Evolutionary conservation across 2,113 vertebrate species (phyloP).

Genomic region (Seriola aureovittata): DNA sequence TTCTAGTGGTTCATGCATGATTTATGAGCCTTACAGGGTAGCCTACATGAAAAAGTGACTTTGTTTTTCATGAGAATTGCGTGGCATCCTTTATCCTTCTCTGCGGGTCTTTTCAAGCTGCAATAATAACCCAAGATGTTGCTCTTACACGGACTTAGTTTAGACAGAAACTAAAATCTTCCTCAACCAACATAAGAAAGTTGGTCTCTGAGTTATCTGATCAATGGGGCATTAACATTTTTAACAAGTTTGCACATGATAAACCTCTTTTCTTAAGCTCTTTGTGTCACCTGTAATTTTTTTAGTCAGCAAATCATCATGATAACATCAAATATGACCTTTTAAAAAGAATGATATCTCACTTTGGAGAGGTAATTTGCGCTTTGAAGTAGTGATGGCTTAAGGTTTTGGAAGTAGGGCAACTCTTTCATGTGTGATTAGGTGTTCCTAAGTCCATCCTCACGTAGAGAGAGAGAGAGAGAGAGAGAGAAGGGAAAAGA

Average conservation of each 20-base stretch:
- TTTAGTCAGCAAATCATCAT: constrained; percentile 23
- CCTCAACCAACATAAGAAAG: constrained; percentile 1
- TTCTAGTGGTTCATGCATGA: constrained; percentile 50
- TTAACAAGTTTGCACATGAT: constrained; percentile 13
- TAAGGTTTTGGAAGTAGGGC: constrained; percentile 61
- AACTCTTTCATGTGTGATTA: constrained; percentile 73
- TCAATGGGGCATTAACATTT: constrained; percentile 30
- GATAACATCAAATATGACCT: constrained; percentile 50
- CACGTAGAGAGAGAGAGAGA: background rate
- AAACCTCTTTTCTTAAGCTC: constrained; percentile 34
- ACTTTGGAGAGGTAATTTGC: constrained; percentile 50
- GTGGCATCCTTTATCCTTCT: constrained; percentile 29
- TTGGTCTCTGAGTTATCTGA: constrained; percentile 13
- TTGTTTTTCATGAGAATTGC: constrained; percentile 15
- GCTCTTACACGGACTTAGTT: constrained; percentile 19
- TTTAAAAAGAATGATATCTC: constrained; percentile 53
- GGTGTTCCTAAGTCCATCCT: constrained; percentile 45
- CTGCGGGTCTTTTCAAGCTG: constrained; percentile 12
- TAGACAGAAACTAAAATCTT: constrained; percentile 16
- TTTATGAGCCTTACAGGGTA: constrained; percentile 49
- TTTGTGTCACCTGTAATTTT: constrained; percentile 11
- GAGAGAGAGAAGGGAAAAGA: constrained; percentile 4
- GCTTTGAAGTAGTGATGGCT: constrained; percentile 58
- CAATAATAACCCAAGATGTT: constrained; percentile 15
- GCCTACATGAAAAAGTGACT: constrained; percentile 1